phyloP scores from a whole-genome alignment of 2,888 invertebrate genomes.

The Onchidella celtica region DNA sequence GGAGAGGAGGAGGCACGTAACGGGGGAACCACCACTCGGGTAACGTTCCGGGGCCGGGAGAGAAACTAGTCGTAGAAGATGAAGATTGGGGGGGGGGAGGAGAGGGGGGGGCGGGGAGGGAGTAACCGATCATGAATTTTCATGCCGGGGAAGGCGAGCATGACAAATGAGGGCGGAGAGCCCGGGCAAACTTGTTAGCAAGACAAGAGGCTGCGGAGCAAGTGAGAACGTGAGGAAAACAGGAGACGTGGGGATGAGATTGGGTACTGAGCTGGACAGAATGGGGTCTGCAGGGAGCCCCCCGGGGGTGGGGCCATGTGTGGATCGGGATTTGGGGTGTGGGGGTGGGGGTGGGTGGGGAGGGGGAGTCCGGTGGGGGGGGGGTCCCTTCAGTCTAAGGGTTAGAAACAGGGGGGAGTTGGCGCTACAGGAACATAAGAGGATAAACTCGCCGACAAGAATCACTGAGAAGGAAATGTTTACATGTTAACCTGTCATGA shows the following conservation, averaged over 20 bases:
- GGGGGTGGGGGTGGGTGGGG: not conserved
- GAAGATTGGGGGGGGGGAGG: conserved; percentile 14
- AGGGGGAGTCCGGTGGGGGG: not conserved
- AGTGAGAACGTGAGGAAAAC: not conserved
- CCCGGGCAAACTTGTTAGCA: conserved; percentile 34
- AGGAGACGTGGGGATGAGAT: not conserved
- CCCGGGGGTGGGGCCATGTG: too few species aligned
- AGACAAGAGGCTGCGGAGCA: conserved; percentile 18
- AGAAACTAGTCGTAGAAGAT: not conserved
- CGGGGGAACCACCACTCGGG: too few species aligned
- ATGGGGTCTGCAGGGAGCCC: too few species aligned
- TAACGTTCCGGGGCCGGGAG: not conserved
- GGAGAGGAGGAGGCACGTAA: not conserved
- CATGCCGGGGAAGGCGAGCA: conserved; percentile 44
- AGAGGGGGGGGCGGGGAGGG: conserved; percentile 2
- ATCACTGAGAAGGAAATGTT: too few species aligned
- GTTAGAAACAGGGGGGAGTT: not conserved
- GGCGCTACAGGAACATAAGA: too few species aligned
- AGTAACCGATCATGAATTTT: conserved; percentile 46
- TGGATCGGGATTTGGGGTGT: not conserved
- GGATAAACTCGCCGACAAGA: too few species aligned
- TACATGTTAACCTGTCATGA: too few species aligned
- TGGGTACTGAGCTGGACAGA: too few species aligned
- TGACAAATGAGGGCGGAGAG: conserved; percentile 48
- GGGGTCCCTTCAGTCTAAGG: too few species aligned